A percentile compares a stretch with the other conserved stretches of the same genome.
These are phyloP conservation scores for Pseudonaja textilis DNA, from an alignment of 2,113 vertebrate genomes.

Conservation along the genomic window DNA sequence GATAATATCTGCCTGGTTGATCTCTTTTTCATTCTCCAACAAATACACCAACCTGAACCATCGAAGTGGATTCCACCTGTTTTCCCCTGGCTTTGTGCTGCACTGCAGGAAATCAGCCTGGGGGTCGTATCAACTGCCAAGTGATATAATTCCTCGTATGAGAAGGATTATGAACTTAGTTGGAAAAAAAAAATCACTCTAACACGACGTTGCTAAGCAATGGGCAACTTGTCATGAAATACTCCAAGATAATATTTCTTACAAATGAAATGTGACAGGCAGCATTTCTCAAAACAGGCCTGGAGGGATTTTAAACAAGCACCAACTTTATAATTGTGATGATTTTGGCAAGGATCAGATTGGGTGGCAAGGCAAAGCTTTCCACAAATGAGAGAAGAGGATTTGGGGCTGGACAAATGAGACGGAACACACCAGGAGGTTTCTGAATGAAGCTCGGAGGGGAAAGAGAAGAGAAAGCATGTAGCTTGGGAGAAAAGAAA, in stretches of 20 bases:
- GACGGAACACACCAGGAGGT: neutral
- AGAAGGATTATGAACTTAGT: slow-evolving; percentile 35
- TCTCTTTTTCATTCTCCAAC: neutral
- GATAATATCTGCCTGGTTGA: too few species aligned
- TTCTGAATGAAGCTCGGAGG: neutral
- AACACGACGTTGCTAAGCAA: slow-evolving; percentile 58
- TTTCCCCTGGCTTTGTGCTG: neutral
- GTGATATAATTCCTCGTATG: slow-evolving; percentile 35
- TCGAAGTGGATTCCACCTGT: neutral
- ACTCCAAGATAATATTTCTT: slow-evolving; percentile 7
- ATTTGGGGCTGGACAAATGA: too few species aligned
- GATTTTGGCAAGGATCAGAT: neutral
- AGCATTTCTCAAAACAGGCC: neutral
- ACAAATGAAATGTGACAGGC: neutral
- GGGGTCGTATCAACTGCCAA: slow-evolving; percentile 20
- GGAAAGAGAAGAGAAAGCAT: neutral
- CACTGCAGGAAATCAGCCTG: neutral
- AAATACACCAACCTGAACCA: neutral
- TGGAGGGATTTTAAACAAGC: neutral
- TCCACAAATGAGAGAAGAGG: neutral
- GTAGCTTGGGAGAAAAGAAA: neutral
- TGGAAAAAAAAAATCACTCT: slow-evolving; percentile 41
- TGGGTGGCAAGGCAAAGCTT: neutral
- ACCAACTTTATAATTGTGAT: neutral
- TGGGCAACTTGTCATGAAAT: slow-evolving; percentile 20